These are phyloP conservation scores for Aradophagus sp. DNA, from an alignment of 1,140 invertebrate genomes.

Conservation along the genomic window DNA sequence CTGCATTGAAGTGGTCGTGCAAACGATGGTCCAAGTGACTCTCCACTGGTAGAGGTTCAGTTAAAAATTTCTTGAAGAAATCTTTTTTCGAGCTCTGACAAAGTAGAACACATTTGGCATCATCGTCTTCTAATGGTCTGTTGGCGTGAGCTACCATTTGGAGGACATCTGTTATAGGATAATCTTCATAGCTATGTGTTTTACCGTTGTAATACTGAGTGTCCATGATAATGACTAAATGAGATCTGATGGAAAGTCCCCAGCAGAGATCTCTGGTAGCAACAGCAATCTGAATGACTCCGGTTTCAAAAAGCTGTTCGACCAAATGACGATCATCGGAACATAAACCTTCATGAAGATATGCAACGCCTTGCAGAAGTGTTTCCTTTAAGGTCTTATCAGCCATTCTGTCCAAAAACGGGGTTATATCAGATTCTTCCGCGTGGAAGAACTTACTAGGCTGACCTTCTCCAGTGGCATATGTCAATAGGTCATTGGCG, in stretches of 20 bases:
- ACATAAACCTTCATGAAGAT: conserved; percentile 95
- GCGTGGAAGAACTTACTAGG: conserved; percentile 92
- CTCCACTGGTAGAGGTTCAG: conserved; percentile 98
- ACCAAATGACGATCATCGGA: conserved; percentile 89
- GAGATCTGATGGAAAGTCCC: conserved; percentile 90
- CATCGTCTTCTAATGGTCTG: conserved; percentile 90
- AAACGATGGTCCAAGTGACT: conserved; percentile 97
- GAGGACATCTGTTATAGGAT: conserved; percentile 96
- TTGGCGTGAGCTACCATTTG: conserved; percentile 98
- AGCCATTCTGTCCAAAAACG: conserved; percentile 89
- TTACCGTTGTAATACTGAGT: conserved; percentile 98
- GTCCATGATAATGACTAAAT: conserved; percentile 98
- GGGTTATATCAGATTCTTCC: conserved; percentile 88
- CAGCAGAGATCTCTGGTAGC: conserved; percentile 93
- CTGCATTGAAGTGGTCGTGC: conserved; percentile 99
- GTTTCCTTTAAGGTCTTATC: conserved; percentile 94
- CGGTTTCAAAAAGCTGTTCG: conserved; percentile 93
- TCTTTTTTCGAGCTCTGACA: conserved; percentile 99
- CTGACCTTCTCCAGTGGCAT: conserved; percentile 90
- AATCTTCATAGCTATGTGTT: conserved; percentile 95
- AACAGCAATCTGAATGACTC: conserved; percentile 95
- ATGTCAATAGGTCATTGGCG: conserved; percentile 96
- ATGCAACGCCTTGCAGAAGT: conserved; percentile 94
- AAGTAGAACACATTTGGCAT: conserved; percentile 96
- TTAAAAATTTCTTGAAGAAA: conserved; percentile 99